phyloP scores from a whole-genome alignment of 2,888 invertebrate genomes.

The Yponomeuta cagnagella region DNA sequence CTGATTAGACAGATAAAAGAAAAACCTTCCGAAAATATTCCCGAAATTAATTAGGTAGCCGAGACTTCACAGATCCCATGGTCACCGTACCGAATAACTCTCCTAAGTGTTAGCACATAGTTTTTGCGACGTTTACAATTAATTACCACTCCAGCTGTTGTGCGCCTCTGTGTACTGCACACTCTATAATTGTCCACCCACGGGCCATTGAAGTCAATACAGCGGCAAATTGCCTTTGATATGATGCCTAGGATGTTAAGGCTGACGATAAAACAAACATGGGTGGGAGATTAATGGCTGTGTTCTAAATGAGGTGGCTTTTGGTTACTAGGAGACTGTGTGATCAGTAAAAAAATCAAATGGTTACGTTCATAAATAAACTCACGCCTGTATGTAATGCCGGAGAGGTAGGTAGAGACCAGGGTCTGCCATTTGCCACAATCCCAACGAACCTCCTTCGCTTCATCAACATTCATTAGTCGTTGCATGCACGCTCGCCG shows the following conservation, averaged over 20 bases:
- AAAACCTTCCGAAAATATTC: no score
- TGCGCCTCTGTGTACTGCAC: slow-evolving; percentile 56
- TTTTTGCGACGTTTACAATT: slow-evolving; percentile 58
- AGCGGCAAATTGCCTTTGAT: slow-evolving; percentile 12
- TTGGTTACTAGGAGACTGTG: neutral
- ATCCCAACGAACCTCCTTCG: no score
- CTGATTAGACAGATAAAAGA: no score
- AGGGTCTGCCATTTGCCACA: no score
- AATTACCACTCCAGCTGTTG: slow-evolving; percentile 46
- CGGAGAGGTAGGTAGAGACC: no score
- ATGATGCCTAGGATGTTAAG: neutral
- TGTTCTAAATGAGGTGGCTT: neutral
- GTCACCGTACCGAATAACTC: slow-evolving; percentile 46
- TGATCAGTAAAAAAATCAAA: neutral
- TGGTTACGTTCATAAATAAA: no score
- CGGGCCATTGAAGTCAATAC: slow-evolving; percentile 22
- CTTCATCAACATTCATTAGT: no score
- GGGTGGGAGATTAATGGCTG: neutral
- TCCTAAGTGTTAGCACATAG: slow-evolving; percentile 57
- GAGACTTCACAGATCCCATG: slow-evolving; percentile 19
- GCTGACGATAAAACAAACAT: slow-evolving; percentile 15
- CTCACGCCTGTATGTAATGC: no score
- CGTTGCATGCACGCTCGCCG: no score
- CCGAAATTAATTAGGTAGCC: no score
- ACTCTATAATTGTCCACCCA: slow-evolving; percentile 67